Conservation (phyloP, 2,797 vertebrate genomes). For the Adrianichthys oophorus region DNA sequence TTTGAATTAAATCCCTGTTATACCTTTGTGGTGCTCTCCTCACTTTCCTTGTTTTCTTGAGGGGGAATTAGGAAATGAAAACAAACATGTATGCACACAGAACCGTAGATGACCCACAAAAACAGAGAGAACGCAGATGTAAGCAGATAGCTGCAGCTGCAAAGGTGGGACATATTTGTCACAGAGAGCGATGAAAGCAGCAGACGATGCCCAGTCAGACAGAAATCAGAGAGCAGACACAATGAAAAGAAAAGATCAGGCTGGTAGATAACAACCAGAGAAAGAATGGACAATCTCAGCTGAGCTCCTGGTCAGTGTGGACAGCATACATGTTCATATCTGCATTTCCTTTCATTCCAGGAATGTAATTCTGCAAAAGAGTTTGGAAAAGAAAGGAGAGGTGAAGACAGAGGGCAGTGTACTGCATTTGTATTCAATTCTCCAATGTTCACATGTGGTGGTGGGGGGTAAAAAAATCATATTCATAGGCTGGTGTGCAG, state of each 20-base stretch:
- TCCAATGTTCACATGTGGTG: conserved; percentile 25
- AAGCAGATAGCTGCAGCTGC: conserved; percentile 24
- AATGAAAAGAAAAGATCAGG: conserved; percentile 38
- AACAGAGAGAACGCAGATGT: conserved; percentile 27
- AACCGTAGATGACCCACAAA: conserved; percentile 30
- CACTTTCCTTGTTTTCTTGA: conserved; percentile 2
- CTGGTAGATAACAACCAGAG: conserved; percentile 28
- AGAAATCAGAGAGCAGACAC: conserved; percentile 14
- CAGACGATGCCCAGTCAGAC: conserved; percentile 22
- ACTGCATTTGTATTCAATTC: conserved; percentile 30
- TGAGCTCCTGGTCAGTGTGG: conserved; percentile 2
- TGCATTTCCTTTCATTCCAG: conserved; percentile 23
- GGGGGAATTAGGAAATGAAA: conserved; percentile 1
- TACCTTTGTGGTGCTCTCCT: neutral
- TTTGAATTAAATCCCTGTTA: neutral
- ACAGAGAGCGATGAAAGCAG: conserved; percentile 13
- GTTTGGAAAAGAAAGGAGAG: conserved; percentile 7
- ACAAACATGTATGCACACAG: conserved; percentile 7
- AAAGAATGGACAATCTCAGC: conserved; percentile 21
- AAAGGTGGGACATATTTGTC: conserved; percentile 16
- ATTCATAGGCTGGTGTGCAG: conserved; percentile 57
- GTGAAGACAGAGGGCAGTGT: conserved; percentile 11
- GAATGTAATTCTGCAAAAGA: conserved; percentile 3
- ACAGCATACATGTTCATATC: conserved; percentile 18
- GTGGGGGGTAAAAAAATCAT: conserved; percentile 35